Evolutionary conservation across 2,888 invertebrate genomes (phyloP), one percentile per base, ranked within the genome.

Genomic region (Ectemnius cavifrons): DNA sequence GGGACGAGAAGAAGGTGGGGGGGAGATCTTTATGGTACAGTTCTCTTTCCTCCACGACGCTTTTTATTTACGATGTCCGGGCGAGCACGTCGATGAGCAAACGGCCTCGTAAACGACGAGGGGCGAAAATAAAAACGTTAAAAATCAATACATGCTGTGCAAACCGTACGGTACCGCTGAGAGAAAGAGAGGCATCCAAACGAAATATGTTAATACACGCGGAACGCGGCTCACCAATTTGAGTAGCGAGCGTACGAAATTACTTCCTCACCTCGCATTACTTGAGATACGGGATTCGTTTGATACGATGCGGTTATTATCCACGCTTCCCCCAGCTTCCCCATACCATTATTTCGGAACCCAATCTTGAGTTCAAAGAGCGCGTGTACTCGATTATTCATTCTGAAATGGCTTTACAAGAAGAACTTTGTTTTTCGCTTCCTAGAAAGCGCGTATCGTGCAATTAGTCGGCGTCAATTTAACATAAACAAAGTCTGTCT

Each of bases 41-140:
- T 71, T 71, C 79, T 71, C 75, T 81, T 80, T 75, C 65, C 69
- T 68, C 68, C 63, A 28, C 37, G 60, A 78, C 63, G 75, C 69
- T 73, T 81, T 80, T 81, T 81, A 81, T 81, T 80, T 81, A 73
- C 76, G 67, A 63, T 67, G 49, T 37, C 69, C 57, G 16, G 61
- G 46, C 37, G 60, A 18, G 68, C 49, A 69, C 64, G 69, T 60
- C 73, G 81, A 80, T 76, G 78, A 69, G 67, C 69, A 75, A 81
- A 81, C 73, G 73, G 67, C 67, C 63, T 66, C 71, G 69, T 81
- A 76, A 76, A 76, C 73, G 78, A 59, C 57, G 4, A 46, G 8
- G 70, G 27, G 57, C 27, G 47, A 62, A 73, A 74, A 81, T 76
- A 73, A 81, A 73, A 73, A 56, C 61, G 57, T 79, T 73, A 76